Conservation (phyloP, 2,888 invertebrate genomes). For the Drosophila buzzatii region DNA sequence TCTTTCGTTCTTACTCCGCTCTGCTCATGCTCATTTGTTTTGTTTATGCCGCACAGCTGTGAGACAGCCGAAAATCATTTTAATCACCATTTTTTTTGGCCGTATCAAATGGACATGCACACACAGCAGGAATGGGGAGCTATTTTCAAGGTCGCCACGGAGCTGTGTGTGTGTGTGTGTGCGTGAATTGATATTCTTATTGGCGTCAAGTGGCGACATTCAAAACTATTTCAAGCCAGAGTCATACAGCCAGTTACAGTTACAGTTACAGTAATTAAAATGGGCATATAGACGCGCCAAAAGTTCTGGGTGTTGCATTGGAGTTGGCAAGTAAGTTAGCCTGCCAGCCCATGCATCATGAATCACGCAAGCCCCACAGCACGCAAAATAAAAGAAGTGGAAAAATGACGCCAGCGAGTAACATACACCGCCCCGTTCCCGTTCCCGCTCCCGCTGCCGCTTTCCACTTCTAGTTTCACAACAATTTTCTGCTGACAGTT, state of each 20-base stretch:
- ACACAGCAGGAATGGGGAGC: neutral
- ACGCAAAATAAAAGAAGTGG: constrained; percentile 46
- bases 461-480: neutral
- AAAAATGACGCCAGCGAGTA: constrained; percentile 66
- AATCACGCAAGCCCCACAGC: constrained; percentile 66
- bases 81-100: constrained; percentile 46
- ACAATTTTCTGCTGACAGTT: constrained; percentile 47
- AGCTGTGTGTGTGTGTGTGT: constrained; percentile 13
- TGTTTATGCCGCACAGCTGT: constrained; percentile 76
- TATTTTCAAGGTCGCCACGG: constrained; percentile 43
- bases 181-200: constrained; percentile 52
- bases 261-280: constrained; percentile 67
- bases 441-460: neutral
- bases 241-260: constrained; percentile 16
- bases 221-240: constrained; percentile 37
- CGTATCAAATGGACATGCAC: constrained; percentile 12
- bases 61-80: constrained; percentile 64
- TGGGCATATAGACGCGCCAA: constrained; percentile 66
- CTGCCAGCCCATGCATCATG: constrained; percentile 52
- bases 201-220: constrained; percentile 59
- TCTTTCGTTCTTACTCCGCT: constrained; percentile 2
- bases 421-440: neutral
- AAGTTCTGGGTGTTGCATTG: constrained; percentile 45
- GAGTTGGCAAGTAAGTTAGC: constrained; percentile 33
- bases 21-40: constrained; percentile 58